Evolutionary conservation across 2,888 invertebrate genomes (phyloP), one percentile per base, ranked within the genome.

Genomic region (Stenurella melanura): DNA sequence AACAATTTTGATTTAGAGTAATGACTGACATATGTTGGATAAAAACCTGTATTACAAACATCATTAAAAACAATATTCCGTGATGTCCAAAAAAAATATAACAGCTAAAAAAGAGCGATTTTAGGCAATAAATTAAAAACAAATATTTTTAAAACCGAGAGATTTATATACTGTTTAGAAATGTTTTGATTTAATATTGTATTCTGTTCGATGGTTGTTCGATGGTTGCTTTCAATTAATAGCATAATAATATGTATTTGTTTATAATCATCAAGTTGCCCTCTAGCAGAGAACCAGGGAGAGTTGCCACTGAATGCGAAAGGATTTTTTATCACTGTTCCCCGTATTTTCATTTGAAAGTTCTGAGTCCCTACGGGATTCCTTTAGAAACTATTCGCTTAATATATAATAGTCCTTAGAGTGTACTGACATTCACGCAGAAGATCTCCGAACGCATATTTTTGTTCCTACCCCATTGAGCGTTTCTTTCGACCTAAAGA

Each of bases 361-460:
- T 18, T 30, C 38, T 17, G 11, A 38, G 34, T 17, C 63, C 30
- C 34, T 18, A 38, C 30, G 30, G 63, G 34, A 34, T 63, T 63
- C 34, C 34, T 17, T 30, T 18, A 34, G 18, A 63, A 63, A 63
- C 34, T 38, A 63, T 60, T 60, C 60, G 26, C 60, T 60, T 63
- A 38, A 50, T 50, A 50, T 50, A 50, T 18, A 63, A 63, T 38
- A 63, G 63, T 63, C 30, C 38, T 30, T 63, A n/a, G n/a, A 38
- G 63, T 63, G n/a, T 17, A 38, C 63, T 38, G 63, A 18, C 18
- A 38, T 38, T 34, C 34, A 63, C 63, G 50, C 50, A 63, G 38
- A 63, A 34, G 38, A 50, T 30, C 34, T 63, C 38, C 18, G 10
- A 63, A 63, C 38, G 63, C 38, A 63, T 63, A 63, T 63, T 34